phyloP scores from a whole-genome alignment of 30 jellyfish, hydroid and myxozoan species.

The Clytia hemisphaerica region DNA sequence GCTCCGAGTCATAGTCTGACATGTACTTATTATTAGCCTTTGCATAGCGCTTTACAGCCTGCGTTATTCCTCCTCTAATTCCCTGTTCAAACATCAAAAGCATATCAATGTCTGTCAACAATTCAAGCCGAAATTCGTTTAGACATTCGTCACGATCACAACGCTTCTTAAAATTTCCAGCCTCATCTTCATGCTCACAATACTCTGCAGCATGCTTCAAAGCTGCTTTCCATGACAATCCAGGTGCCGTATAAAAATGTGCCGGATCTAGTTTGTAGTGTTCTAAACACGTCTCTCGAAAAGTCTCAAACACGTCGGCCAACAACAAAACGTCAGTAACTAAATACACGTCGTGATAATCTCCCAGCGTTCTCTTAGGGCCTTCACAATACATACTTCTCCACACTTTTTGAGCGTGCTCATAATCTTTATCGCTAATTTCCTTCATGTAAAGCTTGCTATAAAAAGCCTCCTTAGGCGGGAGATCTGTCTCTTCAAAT shows the following conservation, averaged over 20 bases:
- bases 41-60: not conserved
- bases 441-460: slow-evolving; percentile 5
- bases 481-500: slow-evolving; percentile 32
- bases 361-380: not conserved
- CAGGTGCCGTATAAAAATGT: slow-evolving; percentile 37
- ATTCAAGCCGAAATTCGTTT: not conserved
- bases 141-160: not conserved
- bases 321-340: slow-evolving; percentile 17
- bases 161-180: not conserved
- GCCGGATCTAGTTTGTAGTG: slow-evolving; percentile 41
- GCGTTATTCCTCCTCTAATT: slow-evolving; percentile 34
- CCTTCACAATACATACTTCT: not conserved
- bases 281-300: slow-evolving; percentile 9
- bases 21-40: not conserved
- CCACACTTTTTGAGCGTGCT: slow-evolving; percentile 34
- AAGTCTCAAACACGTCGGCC: slow-evolving; percentile 42
- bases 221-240: slow-evolving; percentile 50
- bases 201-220: no score
- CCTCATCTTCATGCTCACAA: no score
- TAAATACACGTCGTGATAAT: slow-evolving; percentile 25
- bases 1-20: not conserved
- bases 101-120: slow-evolving; percentile 27
- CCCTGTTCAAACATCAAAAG: no score
- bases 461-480: slow-evolving; percentile 23
- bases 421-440: slow-evolving; percentile 10